phyloP scores from a whole-genome alignment of 2,888 invertebrate species.

The Sphecodes monilicornis region DNA sequence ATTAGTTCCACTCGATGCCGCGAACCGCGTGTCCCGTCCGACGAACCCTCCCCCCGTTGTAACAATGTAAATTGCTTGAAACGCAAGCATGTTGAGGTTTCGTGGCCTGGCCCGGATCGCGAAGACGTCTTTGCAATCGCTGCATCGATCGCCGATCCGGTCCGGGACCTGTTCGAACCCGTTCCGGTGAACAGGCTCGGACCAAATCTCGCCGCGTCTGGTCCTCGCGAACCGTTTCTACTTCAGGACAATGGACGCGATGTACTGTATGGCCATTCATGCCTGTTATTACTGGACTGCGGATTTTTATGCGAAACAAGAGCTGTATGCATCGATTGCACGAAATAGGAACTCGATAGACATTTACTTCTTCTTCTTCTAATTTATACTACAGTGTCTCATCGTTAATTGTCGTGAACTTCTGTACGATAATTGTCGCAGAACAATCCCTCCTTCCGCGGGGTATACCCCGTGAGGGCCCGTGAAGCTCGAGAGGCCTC shows the following conservation, averaged over 20 bases:
- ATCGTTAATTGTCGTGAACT: no score
- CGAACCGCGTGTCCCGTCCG: not conserved
- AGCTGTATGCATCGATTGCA: no score
- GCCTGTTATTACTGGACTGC: no score
- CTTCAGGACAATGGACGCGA: not conserved
- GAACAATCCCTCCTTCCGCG: no score
- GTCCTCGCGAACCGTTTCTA: not conserved
- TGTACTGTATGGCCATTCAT: no score
- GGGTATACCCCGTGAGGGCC: no score
- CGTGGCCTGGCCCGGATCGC: constrained; percentile 5
- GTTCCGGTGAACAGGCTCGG: not conserved
- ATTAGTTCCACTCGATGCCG: constrained; percentile 28
- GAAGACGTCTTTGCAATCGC: not conserved
- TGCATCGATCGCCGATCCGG: not conserved
- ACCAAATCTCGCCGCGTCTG: not conserved
- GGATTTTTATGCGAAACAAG: no score
- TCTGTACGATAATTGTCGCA: no score
- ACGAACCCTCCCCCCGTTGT: not conserved
- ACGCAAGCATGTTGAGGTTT: not conserved
- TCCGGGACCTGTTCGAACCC: not conserved
- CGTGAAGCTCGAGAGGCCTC: no score
- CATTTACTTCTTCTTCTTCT: not conserved
- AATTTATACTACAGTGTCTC: no score
- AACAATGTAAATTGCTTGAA: not conserved
- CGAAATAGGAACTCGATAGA: no score